Evolutionary conservation across 2,113 vertebrate species (phyloP).

Genomic region (Phoxinus phoxinus): DNA sequence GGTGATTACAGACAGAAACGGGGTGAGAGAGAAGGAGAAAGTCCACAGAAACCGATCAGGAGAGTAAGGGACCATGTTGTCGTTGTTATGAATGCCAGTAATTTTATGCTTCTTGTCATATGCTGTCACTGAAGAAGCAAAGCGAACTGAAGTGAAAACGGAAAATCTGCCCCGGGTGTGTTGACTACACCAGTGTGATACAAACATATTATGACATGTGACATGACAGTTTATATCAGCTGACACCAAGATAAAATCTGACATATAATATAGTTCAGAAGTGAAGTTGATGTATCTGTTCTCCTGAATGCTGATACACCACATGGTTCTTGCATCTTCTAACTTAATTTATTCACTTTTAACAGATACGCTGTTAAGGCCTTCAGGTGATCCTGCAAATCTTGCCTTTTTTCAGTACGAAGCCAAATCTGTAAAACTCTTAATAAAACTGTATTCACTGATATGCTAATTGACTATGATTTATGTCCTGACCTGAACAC

Average conservation of each 20-base stretch:
- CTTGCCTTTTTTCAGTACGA: not conserved
- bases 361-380: not conserved
- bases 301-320: not conserved
- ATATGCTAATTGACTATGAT: not conserved
- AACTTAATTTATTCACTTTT: constrained; percentile 14
- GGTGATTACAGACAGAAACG: not conserved
- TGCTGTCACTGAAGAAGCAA: constrained; percentile 22
- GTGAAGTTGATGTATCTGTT: constrained; percentile 5
- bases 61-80: not conserved
- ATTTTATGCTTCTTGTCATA: constrained; percentile 23
- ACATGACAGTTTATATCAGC: constrained; percentile 40
- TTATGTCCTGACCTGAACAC: not conserved
- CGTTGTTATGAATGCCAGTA: constrained; percentile 1
- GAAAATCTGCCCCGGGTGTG: constrained; percentile 10
- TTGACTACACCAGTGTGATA: constrained; percentile 26
- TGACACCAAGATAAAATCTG: constrained; percentile 12
- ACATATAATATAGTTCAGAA: not conserved
- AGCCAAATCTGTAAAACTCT: not conserved
- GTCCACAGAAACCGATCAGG: not conserved
- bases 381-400: not conserved
- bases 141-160: constrained; percentile 16
- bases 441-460: not conserved
- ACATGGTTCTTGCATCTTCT: not conserved
- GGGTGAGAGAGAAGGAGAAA: not conserved
- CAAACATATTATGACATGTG: constrained; percentile 47